A percentile compares a stretch with the other conserved stretches of the same genome.
These are phyloP conservation scores for Rostratula benghalensis DNA, from an alignment of 2,113 vertebrate species.

Conservation along the genomic window DNA sequence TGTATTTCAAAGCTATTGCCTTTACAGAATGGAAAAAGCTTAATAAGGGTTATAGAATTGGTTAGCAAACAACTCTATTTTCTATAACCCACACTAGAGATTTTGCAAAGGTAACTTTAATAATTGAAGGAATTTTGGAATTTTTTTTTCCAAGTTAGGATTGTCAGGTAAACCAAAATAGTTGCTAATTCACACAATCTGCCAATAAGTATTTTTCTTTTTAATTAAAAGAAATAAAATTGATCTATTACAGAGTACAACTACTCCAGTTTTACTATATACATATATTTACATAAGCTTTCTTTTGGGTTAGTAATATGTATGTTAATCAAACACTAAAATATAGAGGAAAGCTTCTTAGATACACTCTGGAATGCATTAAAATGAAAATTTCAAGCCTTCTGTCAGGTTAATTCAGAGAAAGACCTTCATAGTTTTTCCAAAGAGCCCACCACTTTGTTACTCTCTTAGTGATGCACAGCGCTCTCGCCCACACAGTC, in stretches of 20 bases:
- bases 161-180: constrained; percentile 5
- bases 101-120: constrained; percentile 41
- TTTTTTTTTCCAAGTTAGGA: not conserved
- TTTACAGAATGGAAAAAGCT: constrained; percentile 72
- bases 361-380: not conserved
- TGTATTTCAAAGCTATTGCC: constrained; percentile 77
- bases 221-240: constrained; percentile 9
- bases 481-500: rapidly evolving
- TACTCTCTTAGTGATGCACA: not conserved
- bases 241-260: not conserved
- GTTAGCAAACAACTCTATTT: constrained; percentile 64
- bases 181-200: not conserved
- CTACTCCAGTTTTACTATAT: not conserved
- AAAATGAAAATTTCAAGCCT: not conserved
- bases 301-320: not conserved
- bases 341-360: not conserved
- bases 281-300: not conserved
- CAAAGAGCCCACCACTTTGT: not conserved
- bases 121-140: not conserved
- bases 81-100: constrained; percentile 44
- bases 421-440: not conserved
- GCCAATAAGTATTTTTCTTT: not conserved
- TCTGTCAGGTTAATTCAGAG: not conserved
- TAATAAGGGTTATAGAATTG: constrained; percentile 69
- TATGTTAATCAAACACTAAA: constrained; percentile 24